Evolutionary conservation across 2,888 invertebrate genomes (phyloP).

Genomic region (Cybosia mesomella): DNA sequence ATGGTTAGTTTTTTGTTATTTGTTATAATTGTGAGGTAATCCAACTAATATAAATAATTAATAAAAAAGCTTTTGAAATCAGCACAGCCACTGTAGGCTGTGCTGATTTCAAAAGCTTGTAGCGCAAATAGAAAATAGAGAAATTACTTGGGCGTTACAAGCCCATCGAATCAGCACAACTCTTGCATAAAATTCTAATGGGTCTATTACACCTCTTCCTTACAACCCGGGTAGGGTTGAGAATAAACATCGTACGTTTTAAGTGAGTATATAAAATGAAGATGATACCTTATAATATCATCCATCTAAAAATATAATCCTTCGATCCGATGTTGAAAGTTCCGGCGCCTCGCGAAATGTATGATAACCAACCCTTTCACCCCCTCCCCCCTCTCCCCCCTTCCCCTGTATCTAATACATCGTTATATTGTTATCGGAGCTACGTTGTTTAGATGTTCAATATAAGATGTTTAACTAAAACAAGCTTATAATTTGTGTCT

Average conservation of each 20-base stretch:
- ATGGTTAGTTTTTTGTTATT: background rate
- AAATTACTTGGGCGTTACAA: too few species aligned
- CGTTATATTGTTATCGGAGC: slow-evolving; percentile 34
- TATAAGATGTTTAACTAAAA: slow-evolving; percentile 23
- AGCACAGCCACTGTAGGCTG: too few species aligned
- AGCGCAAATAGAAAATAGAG: too few species aligned
- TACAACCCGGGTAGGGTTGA: background rate
- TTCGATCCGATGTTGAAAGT: slow-evolving; percentile 10
- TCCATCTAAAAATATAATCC: slow-evolving; percentile 11
- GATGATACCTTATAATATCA: slow-evolving; percentile 5
- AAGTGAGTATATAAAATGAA: background rate
- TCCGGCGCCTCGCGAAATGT: slow-evolving; percentile 1
- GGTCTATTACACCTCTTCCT: background rate
- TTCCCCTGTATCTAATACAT: slow-evolving; percentile 21
- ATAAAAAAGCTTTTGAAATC: too few species aligned
- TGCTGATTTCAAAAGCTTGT: too few species aligned
- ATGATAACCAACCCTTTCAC: slow-evolving; percentile 17
- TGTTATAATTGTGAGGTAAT: background rate
- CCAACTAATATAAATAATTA: too few species aligned
- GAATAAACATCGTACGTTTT: background rate
- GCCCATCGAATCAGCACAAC: background rate
- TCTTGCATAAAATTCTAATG: background rate
- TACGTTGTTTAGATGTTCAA: slow-evolving; percentile 27
- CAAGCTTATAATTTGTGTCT: background rate
- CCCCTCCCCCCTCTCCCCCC: background rate